Evolutionary conservation across 2,888 invertebrate genomes (phyloP), one percentile per base, ranked within the genome.

Genomic region (Alentia gelatinosa): DNA sequence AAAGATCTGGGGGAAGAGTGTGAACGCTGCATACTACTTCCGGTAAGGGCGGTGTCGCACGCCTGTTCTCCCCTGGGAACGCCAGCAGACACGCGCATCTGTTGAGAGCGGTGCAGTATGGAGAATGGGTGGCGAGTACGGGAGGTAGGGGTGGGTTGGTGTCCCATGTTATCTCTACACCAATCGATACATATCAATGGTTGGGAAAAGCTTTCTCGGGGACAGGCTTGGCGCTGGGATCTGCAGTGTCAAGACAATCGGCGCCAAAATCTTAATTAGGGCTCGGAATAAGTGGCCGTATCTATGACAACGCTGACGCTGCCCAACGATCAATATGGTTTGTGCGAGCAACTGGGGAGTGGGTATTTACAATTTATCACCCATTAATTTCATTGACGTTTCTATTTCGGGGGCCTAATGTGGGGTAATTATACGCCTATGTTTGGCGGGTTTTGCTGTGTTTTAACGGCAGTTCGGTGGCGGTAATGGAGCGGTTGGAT

Each of bases 181-280:
- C 68, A 30, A 68, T 68, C 68, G 68, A 68, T 68, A 68, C 68
- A 68, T 68, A 68, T 68, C 68, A 68, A 68, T 68, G 68, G 3
- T n/a, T 56, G 5, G n/a, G 56, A 56, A 56, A 56, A 56, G 56
- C 56, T 12, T 56, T 12, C 56, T 56, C n/a, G 56, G 56, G 56
- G 56, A 4, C 56, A 56, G 56, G 56, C 19, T 19, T n/a, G 19
- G 56, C 3, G 56, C 19, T 19, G 19, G 26, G 26, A 68, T 68
- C 68, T 19, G 23, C n/a, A 56, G 30, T 30, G 12, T 15, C 68
- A 30, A 68, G 68, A 68, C 68, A 68, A 68, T 68, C 68, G 15
- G n/a, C 30, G 68, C 68, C 68, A 68, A 68, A 68, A 68, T 68
- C 68, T 68, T 68, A 68, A 68, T 68, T 68, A 68, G 68, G 68